These are phyloP conservation scores for Tiphia femorata DNA, from an alignment of 2,888 invertebrate species.

Conservation along the genomic window DNA sequence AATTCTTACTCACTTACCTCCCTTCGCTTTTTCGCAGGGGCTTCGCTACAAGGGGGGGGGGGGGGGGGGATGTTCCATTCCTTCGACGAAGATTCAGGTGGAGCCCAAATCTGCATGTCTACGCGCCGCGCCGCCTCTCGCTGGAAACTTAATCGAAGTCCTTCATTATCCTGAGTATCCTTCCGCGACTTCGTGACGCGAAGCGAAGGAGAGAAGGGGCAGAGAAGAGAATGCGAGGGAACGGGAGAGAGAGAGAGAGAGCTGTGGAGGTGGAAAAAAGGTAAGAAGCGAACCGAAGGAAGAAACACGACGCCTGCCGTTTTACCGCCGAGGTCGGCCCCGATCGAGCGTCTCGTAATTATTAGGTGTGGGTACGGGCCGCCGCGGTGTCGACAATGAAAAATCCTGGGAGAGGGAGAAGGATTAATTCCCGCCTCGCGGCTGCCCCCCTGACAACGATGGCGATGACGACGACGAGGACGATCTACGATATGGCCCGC, in stretches of 20 bases:
- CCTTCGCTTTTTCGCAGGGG: too few species aligned
- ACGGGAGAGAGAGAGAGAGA: too few species aligned
- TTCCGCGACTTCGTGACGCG: conserved; percentile 9
- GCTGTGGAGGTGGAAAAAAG: conserved; percentile 8
- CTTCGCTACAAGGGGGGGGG: too few species aligned
- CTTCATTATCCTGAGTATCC: conserved; percentile 36
- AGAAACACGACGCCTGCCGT: conserved; percentile 28
- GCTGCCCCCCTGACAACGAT: conserved; percentile 11
- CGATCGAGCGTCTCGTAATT: conserved; percentile 50
- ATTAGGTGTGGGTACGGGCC: conserved; percentile 37
- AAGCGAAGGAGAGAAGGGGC: conserved; percentile 14
- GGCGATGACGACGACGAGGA: neutral
- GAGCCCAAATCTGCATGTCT: neutral
- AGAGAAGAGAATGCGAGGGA: conserved; percentile 8
- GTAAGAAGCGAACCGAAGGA: neutral
- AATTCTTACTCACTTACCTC: neutral
- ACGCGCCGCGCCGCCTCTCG: neutral
- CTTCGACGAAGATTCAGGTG: too few species aligned
- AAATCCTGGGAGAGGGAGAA: conserved; percentile 44
- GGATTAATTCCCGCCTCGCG: conserved; percentile 47
- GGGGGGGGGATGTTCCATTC: too few species aligned
- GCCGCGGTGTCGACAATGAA: conserved; percentile 49
- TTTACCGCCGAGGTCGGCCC: conserved; percentile 34
- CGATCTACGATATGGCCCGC: neutral
- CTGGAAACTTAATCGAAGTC: neutral